Evolutionary conservation across 2,113 vertebrate species (phyloP), one percentile per base, ranked within the genome.

Genomic region (Chunga burmeisteri): DNA sequence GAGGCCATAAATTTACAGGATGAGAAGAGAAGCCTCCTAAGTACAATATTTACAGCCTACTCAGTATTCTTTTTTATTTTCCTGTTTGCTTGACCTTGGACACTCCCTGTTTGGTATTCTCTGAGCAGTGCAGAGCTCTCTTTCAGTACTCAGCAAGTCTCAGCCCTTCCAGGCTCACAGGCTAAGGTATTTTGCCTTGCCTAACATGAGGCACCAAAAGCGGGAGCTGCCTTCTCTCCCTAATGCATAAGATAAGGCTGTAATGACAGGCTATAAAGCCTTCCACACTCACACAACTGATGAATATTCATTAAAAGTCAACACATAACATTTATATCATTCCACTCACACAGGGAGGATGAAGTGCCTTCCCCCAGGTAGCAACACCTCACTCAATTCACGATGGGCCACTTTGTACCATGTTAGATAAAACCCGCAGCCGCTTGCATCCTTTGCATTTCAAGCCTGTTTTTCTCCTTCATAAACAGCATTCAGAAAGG

Each of bases 21-120:
- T 86, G 72, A 96, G 68, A 95, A 86, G 20, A 84, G 61, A 96
- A 95, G 65, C 61, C 61, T 94, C 88, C 66, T 34, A 88, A 92
- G 61, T 42, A 72, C 80, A 95, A 72, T 94, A 94, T 97, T 97
- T 96, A 96, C 90, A 88, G 86, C 88, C 92, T 90, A 7, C 80
- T 95, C 96, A 81, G 56, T 81, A 95, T 93, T 95, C 82, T 85
- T 96, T 93, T 92, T 84, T 79, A 81, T 91, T 92, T 88, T 81
- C 61, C 22, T 8, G 44, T 90, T 91, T 94, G 61, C 40, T 90
- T 84, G 96, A 92, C 96, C 96, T 97, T 96, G 96, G 90, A 74
- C 50, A 52, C 52, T 89, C 72, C 86, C 68, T 92, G 61, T 32
- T 91, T 91, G 89, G 40, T 53, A 93, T 94, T 96, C 90, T 84